Evolutionary conservation across 2,888 invertebrate genomes (phyloP).

Genomic region (Caenorhabditis parvicauda): DNA sequence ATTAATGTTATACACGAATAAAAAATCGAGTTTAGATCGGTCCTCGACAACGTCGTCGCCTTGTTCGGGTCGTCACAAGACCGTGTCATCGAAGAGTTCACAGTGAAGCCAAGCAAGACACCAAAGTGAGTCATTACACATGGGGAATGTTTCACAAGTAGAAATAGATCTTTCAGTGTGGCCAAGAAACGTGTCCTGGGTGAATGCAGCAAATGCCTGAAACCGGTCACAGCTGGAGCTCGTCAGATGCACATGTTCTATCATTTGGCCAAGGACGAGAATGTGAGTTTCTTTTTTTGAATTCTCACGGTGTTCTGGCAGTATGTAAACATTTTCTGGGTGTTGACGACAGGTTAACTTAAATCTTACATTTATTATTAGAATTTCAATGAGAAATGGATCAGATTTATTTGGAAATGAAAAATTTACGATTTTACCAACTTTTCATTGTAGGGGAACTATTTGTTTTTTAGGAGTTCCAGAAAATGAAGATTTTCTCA

Average conservation of each 20-base stretch:
- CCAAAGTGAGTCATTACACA: background rate
- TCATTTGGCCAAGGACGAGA: constrained; percentile 58
- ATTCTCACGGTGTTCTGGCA: no score
- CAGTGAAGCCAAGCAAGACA: constrained; percentile 2
- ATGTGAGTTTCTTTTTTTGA: constrained; percentile 21
- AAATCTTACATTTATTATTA: background rate
- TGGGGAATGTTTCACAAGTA: background rate
- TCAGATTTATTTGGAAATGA: no score
- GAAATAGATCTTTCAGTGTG: constrained; percentile 26
- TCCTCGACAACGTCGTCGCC: constrained; percentile 47
- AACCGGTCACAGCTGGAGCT: constrained; percentile 61
- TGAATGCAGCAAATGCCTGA: constrained; percentile 57
- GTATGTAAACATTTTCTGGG: background rate
- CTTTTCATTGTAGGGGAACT: no score
- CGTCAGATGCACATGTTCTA: constrained; percentile 63
- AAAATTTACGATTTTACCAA: no score
- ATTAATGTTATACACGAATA: no score
- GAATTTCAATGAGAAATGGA: background rate
- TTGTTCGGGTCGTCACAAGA: constrained; percentile 34
- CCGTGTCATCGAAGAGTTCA: constrained; percentile 14
- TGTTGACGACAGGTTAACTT: no score
- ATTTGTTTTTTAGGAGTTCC: no score
- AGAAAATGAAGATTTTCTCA: background rate
- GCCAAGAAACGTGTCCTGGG: constrained; percentile 60
- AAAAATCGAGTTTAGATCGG: constrained; percentile 31